phyloP scores from a whole-genome alignment of 2,113 vertebrate genomes.

The Hypanus sabinus region DNA sequence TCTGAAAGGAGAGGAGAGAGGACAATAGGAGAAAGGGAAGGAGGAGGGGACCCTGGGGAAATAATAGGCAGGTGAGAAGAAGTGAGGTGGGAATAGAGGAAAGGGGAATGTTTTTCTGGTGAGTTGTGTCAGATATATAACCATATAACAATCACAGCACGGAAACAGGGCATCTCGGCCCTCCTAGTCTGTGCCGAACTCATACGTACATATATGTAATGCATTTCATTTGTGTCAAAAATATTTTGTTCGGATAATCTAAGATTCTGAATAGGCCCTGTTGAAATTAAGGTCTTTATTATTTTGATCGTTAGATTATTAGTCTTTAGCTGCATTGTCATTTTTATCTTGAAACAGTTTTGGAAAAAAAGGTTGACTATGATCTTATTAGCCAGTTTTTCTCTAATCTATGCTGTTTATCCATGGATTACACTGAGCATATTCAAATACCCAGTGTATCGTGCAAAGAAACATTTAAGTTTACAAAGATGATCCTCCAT shows the following conservation, averaged over 20 bases:
- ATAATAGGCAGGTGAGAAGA: too few species aligned
- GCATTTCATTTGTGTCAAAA: too few species aligned
- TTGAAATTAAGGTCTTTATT: too few species aligned
- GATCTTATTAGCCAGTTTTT: constrained; percentile 12
- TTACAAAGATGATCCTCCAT: not conserved
- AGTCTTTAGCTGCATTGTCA: not conserved
- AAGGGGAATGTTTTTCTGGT: not conserved
- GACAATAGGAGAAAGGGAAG: too few species aligned
- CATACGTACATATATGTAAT: not conserved
- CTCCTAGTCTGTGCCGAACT: too few species aligned
- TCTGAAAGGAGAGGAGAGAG: too few species aligned
- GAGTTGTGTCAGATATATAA: constrained; percentile 6
- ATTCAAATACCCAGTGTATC: not conserved
- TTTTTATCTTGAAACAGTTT: constrained; percentile 3
- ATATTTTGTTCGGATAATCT: too few species aligned
- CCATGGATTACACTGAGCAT: not conserved
- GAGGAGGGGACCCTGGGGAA: too few species aligned
- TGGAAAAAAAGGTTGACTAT: not conserved
- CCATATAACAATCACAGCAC: too few species aligned
- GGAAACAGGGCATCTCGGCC: too few species aligned
- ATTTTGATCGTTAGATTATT: not conserved
- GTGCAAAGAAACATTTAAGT: not conserved
- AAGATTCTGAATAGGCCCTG: too few species aligned
- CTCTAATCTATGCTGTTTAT: constrained; percentile 22
- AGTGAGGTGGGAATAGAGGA: too few species aligned